phyloP scores from a whole-genome alignment of 2,797 vertebrate genomes.

The Megalops cyprinoides region DNA sequence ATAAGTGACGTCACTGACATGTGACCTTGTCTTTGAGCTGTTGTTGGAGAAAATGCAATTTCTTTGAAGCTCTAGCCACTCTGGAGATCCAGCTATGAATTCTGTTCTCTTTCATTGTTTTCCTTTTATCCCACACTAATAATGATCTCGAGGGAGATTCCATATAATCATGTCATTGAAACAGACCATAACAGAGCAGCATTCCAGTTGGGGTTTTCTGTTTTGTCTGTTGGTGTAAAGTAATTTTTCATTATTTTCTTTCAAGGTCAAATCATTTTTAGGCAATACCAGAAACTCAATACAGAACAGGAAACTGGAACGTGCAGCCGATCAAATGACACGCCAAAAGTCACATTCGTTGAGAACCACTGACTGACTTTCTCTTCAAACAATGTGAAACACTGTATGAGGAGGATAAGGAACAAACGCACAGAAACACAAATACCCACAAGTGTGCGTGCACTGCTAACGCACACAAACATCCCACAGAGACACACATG shows the following conservation, averaged over 20 bases:
- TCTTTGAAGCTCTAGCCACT: conserved; percentile 64
- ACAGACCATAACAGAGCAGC: conserved; percentile 46
- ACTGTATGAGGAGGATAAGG: not conserved
- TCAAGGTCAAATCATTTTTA: not conserved
- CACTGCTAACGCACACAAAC: too few species aligned
- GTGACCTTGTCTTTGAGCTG: conserved; percentile 48
- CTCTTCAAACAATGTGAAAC: not conserved
- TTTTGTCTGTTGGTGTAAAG: conserved; percentile 63
- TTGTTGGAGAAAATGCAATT: conserved; percentile 62
- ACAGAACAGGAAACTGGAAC: not conserved
- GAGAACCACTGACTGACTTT: not conserved
- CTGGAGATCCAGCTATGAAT: conserved; percentile 65
- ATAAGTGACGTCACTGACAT: conserved; percentile 55
- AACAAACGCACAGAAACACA: conserved; percentile 75
- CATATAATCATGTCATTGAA: conserved; percentile 69
- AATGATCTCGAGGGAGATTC: conserved; percentile 71
- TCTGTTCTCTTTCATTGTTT: conserved; percentile 29
- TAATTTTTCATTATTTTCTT: not conserved
- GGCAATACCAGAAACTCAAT: not conserved
- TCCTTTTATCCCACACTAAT: conserved; percentile 25
- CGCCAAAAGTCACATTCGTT: not conserved
- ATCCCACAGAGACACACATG: not conserved
- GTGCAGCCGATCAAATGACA: not conserved
- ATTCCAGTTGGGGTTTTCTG: conserved; percentile 63
- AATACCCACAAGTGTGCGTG: conserved; percentile 17